Conservation (phyloP, 2,113 vertebrate genomes). For the Pedetes capensis region DNA sequence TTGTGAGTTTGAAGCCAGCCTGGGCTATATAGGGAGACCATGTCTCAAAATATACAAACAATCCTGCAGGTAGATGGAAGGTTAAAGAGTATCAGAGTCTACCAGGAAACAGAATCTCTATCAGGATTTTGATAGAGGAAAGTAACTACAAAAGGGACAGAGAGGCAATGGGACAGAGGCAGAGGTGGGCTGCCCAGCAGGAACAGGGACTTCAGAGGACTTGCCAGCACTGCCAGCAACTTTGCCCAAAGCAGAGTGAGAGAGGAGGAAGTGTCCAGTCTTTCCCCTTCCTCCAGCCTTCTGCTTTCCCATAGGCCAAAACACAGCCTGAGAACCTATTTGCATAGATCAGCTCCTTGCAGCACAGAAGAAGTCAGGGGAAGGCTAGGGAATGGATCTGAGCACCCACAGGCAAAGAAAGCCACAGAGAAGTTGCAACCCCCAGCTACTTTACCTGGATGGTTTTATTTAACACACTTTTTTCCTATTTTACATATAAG, state of each 20-base stretch:
- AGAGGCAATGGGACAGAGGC: neutral
- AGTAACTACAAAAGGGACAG: neutral
- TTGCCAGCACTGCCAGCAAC: neutral
- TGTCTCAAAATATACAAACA: no score
- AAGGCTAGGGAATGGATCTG: neutral
- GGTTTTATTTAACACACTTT: neutral
- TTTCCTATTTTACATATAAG: neutral
- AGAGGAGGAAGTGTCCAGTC: no score
- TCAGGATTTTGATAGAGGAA: neutral
- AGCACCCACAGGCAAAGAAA: neutral
- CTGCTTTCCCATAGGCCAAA: neutral
- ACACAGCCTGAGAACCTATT: neutral
- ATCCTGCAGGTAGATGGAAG: neutral
- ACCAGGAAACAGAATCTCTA: neutral
- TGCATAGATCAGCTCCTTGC: no score
- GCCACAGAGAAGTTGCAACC: neutral
- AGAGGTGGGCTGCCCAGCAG: neutral
- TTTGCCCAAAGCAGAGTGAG: neutral
- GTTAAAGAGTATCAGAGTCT: neutral
- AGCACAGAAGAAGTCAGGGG: neutral
- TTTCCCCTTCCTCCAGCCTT: neutral
- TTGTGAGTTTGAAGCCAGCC: no score
- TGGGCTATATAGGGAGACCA: no score
- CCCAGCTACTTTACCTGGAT: accelerated
- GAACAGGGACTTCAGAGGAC: neutral